These are phyloP conservation scores for Psophia crepitans DNA, from an alignment of 2,113 vertebrate species.

Conservation along the genomic window DNA sequence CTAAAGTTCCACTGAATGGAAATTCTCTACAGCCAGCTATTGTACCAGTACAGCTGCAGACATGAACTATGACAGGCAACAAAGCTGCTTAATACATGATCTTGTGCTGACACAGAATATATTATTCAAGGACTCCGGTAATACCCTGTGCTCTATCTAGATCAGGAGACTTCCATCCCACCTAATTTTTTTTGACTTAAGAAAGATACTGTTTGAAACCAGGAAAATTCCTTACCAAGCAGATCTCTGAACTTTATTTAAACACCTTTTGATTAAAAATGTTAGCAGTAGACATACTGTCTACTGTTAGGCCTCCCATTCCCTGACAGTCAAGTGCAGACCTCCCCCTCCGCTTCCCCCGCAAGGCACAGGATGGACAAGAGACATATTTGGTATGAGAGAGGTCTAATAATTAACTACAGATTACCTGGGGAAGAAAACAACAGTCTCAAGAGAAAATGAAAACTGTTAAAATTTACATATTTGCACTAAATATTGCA, in stretches of 20 bases:
- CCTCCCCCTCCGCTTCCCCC: fast-evolving
- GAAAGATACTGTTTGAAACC: neutral
- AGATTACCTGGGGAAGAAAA: neutral
- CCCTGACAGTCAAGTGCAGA: neutral
- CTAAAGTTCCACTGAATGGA: neutral
- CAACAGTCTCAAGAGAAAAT: neutral
- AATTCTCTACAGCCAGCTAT: neutral
- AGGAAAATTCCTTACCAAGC: neutral
- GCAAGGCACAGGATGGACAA: neutral
- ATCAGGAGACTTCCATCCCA: neutral
- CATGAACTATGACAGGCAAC: neutral
- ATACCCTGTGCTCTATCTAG: neutral
- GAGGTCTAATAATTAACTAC: neutral
- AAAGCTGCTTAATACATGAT: neutral
- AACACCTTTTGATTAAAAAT: neutral
- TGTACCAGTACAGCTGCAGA: fast-evolving
- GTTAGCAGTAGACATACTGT: neutral
- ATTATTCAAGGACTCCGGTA: neutral
- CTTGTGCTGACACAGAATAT: neutral
- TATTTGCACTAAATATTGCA: neutral
- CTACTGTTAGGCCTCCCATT: neutral
- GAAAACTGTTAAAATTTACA: neutral
- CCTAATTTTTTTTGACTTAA: neutral
- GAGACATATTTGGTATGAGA: neutral
- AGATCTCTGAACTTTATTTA: neutral